These are phyloP conservation scores for Notiomystis cincta DNA, from an alignment of 2,113 vertebrate genomes.

Conservation along the genomic window DNA sequence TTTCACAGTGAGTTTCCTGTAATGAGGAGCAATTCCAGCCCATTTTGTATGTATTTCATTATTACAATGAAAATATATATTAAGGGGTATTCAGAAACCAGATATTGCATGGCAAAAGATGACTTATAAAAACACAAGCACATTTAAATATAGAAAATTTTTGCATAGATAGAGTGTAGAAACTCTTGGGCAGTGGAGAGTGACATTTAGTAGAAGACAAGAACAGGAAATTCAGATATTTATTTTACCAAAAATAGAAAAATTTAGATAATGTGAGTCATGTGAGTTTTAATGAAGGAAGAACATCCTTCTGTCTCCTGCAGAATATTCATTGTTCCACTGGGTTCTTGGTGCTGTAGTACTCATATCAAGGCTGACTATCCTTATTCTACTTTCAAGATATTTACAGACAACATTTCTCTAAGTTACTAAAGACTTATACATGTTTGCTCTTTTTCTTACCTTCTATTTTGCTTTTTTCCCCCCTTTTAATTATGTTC, in stretches of 20 bases:
- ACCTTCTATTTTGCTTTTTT: fast-evolving
- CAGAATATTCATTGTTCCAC: background rate
- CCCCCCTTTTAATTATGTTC: fast-evolving
- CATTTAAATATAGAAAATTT: background rate
- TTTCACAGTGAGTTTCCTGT: background rate
- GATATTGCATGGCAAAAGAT: background rate
- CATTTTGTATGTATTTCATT: background rate
- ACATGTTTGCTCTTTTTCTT: background rate
- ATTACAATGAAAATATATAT: background rate
- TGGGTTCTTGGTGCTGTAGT: background rate
- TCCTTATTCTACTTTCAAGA: background rate
- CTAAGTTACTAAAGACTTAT: background rate
- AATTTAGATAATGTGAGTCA: background rate
- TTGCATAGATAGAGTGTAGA: background rate
- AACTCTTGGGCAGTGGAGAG: background rate
- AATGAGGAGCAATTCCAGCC: background rate
- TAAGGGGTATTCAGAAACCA: background rate
- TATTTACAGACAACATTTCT: background rate
- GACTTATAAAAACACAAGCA: background rate
- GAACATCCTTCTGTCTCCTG: background rate
- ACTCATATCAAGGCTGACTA: fast-evolving
- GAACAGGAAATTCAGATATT: background rate
- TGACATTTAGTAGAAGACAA: background rate
- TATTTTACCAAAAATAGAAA: background rate
- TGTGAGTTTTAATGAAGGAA: background rate